Evolutionary conservation across 2,888 invertebrate species (phyloP).

Genomic region (Sturmia bella): DNA sequence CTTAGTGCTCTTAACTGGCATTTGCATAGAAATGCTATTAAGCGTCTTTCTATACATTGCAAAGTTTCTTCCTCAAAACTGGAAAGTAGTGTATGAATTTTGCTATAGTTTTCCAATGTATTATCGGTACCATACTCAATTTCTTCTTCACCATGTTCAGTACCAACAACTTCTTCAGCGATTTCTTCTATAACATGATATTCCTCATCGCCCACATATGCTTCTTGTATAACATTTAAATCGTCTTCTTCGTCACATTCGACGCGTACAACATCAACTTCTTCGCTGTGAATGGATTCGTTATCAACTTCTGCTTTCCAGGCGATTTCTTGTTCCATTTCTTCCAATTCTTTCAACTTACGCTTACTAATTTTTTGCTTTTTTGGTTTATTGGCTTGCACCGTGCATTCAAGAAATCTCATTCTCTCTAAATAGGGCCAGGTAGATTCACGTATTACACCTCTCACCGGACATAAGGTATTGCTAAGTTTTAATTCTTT

Average conservation of each 20-base stretch:
- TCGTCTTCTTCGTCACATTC: slow-evolving; percentile 20
- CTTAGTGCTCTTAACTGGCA: slow-evolving; percentile 75
- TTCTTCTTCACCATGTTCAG: slow-evolving; percentile 34
- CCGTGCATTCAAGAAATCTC: slow-evolving; percentile 72
- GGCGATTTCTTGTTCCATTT: slow-evolving; percentile 36
- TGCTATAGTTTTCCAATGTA: slow-evolving; percentile 65
- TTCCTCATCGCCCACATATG: slow-evolving; percentile 43
- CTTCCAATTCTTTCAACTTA: slow-evolving; percentile 30
- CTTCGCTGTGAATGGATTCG: slow-evolving; percentile 65
- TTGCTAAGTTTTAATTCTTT: slow-evolving; percentile 74
- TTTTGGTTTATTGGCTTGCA: slow-evolving; percentile 63
- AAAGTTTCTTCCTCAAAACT: slow-evolving; percentile 71
- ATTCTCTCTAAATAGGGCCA: slow-evolving; percentile 77
- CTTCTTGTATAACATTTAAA: slow-evolving; percentile 53
- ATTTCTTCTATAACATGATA: slow-evolving; percentile 65
- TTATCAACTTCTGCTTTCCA: slow-evolving; percentile 60
- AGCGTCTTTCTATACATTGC: slow-evolving; percentile 73
- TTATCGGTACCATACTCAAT: slow-evolving; percentile 27
- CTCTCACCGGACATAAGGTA: slow-evolving; percentile 71
- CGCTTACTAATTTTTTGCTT: slow-evolving; percentile 53
- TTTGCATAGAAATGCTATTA: slow-evolving; percentile 76
- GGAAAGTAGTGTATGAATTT: slow-evolving; percentile 72
- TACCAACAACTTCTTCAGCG: slow-evolving; percentile 62
- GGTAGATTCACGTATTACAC: slow-evolving; percentile 73
- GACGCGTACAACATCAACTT: slow-evolving; percentile 41